Evolutionary conservation across 2,888 invertebrate species (phyloP).

Genomic region (Oligia fasciuncula): DNA sequence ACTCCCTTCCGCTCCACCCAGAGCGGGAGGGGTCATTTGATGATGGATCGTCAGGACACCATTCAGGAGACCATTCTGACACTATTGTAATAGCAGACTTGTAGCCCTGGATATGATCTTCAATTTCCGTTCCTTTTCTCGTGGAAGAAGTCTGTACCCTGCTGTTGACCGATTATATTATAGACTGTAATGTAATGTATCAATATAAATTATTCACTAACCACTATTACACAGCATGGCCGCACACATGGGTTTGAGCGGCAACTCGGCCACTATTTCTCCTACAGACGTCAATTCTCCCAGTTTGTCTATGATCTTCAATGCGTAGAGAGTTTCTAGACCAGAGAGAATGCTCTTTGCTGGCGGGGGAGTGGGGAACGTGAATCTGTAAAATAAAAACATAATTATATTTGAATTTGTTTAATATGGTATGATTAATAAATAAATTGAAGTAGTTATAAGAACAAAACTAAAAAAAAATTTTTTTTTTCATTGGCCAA

Average conservation of each 20-base stretch:
- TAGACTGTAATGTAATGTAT: not conserved
- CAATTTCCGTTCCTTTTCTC: not conserved
- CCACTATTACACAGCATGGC: constrained; percentile 95
- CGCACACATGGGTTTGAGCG: constrained; percentile 95
- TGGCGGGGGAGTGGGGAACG: constrained; percentile 98
- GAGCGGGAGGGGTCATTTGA: too few relatives aligned
- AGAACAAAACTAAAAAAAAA: too few relatives aligned
- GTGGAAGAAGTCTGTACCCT: not conserved
- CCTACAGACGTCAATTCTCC: constrained; percentile 96
- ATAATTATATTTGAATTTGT: not conserved
- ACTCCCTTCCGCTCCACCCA: too few relatives aligned
- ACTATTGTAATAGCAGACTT: too few relatives aligned
- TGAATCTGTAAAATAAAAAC: constrained; percentile 90
- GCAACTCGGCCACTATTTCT: constrained; percentile 96
- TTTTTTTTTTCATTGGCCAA: too few relatives aligned
- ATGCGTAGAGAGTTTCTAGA: constrained; percentile 96
- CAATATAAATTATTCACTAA: constrained; percentile 56
- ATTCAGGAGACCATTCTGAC: too few relatives aligned
- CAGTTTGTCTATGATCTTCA: constrained; percentile 94
- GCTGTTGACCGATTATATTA: not conserved
- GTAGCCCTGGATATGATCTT: not conserved
- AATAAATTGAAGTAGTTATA: too few relatives aligned
- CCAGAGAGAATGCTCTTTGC: constrained; percentile 95
- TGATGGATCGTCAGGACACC: too few relatives aligned
- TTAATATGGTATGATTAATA: too few relatives aligned